Base-by-base conservation (phyloP, 2,888 invertebrate genomes). In the Chamaedrilus cognettii region DNA sequence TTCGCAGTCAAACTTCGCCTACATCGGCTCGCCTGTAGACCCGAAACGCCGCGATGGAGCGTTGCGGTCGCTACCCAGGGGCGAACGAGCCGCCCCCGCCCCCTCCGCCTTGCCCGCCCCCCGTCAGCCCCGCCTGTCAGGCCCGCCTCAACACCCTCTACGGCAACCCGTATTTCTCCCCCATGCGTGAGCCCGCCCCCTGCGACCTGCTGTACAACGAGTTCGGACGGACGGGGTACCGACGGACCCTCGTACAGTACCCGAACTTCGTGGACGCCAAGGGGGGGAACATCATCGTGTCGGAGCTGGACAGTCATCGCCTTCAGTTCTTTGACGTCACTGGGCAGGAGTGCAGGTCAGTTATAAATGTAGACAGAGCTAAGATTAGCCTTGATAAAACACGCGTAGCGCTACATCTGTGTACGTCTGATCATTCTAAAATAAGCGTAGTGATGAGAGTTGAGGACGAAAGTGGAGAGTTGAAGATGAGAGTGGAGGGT, bases 211-310 rank as follows among this genome's bases (percentile, higher is more conserved):
- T 64, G 64, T 49, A 50, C 57, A 64, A 59, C 60, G 66, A 68
- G 42, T 63, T 52, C 52, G 66, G 59, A 7, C 67, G 63, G 23
- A 60, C 64, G 2, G 69, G 69, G 4, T 56, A 52, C 31, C 52
- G 67, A 28, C 26, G 67, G 30, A 61, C 42, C 49, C 57, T 69
- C 7, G 32, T 51, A 28, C 63, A 65, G 55, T 69, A 69, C 51
- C 69, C 69, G 5, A 32, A 63, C 28, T 69, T 68, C 49, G 31
- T 69, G 7, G 69, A 69, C 60, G 66, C 67, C 51, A 59, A 60
- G 23, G 42, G 62, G 1, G 69, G 69, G n/a, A 59, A 68, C 33
- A 65, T 69, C 30, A 34, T 69, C 28, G 52, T 69, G 26, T 63
- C 69, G 4, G 69, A 69, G 26, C 15, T 60, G 19, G 69, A 69